A percentile compares a stretch with the other conserved stretches of the same genome.
Evolutionary conservation across 1,140 invertebrate species (phyloP).

Genomic region (Ooceraea biroi): DNA sequence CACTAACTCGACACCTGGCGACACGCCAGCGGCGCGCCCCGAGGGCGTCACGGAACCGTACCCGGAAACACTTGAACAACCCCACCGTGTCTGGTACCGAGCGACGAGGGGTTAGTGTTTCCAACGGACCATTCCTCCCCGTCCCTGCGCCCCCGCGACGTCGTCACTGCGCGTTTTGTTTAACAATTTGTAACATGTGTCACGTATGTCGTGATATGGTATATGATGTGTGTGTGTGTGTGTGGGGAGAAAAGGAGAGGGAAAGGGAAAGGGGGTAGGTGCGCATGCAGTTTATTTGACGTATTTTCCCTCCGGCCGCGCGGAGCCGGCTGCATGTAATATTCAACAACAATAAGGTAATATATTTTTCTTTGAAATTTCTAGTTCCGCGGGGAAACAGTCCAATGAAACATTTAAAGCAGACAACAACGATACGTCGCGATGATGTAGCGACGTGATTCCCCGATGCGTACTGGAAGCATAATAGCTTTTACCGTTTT

Average conservation of each 20-base stretch:
- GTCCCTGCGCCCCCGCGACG: slow-evolving; percentile 23
- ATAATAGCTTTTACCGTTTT: too few species aligned
- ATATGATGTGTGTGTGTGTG: background rate
- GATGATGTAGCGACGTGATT: background rate
- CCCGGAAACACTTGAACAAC: slow-evolving; percentile 61
- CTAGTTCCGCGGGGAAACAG: background rate
- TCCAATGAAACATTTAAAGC: background rate
- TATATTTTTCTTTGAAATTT: background rate
- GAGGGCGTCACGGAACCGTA: slow-evolving; percentile 43
- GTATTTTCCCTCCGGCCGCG: background rate
- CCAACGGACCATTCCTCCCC: slow-evolving; percentile 11
- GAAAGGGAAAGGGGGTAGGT: too few species aligned
- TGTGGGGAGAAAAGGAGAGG: too few species aligned
- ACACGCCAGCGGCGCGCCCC: slow-evolving; percentile 46
- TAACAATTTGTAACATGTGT: slow-evolving; percentile 51
- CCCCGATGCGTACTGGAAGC: too few species aligned
- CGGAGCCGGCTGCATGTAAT: background rate
- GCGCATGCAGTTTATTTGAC: too few species aligned
- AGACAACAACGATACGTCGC: background rate
- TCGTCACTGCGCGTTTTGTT: slow-evolving; percentile 20
- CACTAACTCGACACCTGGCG: slow-evolving; percentile 69
- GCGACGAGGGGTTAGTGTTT: slow-evolving; percentile 42
- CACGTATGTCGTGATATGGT: background rate
- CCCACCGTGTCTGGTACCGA: slow-evolving; percentile 9
- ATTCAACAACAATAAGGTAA: background rate